Evolutionary conservation across 2,888 invertebrate genomes (phyloP), one percentile per base, ranked within the genome.

Genomic region (Caenorhabditis imperialis): DNA sequence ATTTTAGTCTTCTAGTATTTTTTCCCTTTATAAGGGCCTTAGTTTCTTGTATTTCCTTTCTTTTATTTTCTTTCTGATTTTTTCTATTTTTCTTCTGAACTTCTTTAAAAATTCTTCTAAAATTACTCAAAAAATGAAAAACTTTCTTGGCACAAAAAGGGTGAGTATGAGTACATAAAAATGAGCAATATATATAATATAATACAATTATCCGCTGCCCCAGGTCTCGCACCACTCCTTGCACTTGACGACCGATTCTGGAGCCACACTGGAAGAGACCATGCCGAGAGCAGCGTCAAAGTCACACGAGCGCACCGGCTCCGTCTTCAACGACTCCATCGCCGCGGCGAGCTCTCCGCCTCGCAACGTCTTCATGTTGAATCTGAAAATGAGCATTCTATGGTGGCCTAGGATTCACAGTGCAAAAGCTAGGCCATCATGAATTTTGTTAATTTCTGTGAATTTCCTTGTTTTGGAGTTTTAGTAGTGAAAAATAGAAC

Each of bases 141-240:
- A 30, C 10, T 7, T 30, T 7, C 7, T 8, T 40, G 6, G 40
- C n/a, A 40, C 40, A 30, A 7, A 10, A 30, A 30, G 10, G 30
- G 30, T n/a, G 18, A 40, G 40, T 6, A n/a, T n/a, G n/a, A n/a
- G n/a, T n/a, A n/a, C n/a, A n/a, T n/a, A n/a, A n/a, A n/a, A n/a
- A n/a, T n/a, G n/a, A n/a, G n/a, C n/a, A n/a, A n/a, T n/a, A n/a
- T n/a, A n/a, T n/a, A n/a, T n/a, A n/a, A n/a, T n/a, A n/a, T n/a
- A n/a, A n/a, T n/a, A 3, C 18, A 25, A n/a, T 67, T 22, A 74
- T 44, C 45, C 53, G 27, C 65, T 50, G 16, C 75, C 75, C 42
- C 61, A 75, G 3, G 71, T 48, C 10, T 75, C 61, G 30, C 63
- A 71, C 75, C 75, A 75, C 20, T 75, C 75, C 44, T 55, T 50